Evolutionary conservation across 2,113 vertebrate genomes (phyloP).

Genomic region (Chitala chitala): DNA sequence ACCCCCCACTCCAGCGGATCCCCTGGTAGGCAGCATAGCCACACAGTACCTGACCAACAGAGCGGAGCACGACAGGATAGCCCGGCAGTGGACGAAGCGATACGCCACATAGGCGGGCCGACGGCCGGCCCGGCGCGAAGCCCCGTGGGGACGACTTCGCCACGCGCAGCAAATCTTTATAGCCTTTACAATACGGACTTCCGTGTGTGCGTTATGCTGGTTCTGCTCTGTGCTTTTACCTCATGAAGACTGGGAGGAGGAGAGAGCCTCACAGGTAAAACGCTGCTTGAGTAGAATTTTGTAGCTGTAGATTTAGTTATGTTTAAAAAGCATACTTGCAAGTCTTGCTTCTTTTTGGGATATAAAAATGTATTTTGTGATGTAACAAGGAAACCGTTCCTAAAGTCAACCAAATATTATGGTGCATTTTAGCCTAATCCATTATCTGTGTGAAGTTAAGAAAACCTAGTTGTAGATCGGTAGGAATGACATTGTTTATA

Average conservation of each 20-base stretch:
- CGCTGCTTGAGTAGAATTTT: constrained; percentile 81
- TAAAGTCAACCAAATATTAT: constrained; percentile 94
- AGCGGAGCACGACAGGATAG: constrained; percentile 94
- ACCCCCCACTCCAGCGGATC: constrained; percentile 66
- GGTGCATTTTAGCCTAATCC: constrained; percentile 93
- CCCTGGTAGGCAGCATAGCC: constrained; percentile 90
- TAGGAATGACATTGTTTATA: constrained; percentile 90
- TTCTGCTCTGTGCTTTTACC: constrained; percentile 86
- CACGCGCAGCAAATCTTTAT: constrained; percentile 85
- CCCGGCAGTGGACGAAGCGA: constrained; percentile 94
- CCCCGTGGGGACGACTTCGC: constrained; percentile 75
- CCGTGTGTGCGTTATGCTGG: constrained; percentile 89
- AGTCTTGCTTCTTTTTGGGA: constrained; percentile 93
- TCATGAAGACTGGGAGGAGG: constrained; percentile 77
- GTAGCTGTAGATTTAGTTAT: constrained; percentile 92
- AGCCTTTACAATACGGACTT: constrained; percentile 94
- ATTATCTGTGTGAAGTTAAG: constrained; percentile 89
- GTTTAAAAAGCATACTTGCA: constrained; percentile 91
- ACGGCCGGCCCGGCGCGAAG: constrained; percentile 47
- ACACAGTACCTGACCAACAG: constrained; percentile 95
- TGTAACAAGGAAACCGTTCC: constrained; percentile 92
- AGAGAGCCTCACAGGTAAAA: constrained; percentile 73
- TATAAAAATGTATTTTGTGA: constrained; percentile 97
- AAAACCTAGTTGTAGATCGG: constrained; percentile 81
- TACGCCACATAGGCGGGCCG: constrained; percentile 78